These are phyloP conservation scores for Microplitis mediator DNA, from an alignment of 1,140 invertebrate genomes.

Conservation along the genomic window DNA sequence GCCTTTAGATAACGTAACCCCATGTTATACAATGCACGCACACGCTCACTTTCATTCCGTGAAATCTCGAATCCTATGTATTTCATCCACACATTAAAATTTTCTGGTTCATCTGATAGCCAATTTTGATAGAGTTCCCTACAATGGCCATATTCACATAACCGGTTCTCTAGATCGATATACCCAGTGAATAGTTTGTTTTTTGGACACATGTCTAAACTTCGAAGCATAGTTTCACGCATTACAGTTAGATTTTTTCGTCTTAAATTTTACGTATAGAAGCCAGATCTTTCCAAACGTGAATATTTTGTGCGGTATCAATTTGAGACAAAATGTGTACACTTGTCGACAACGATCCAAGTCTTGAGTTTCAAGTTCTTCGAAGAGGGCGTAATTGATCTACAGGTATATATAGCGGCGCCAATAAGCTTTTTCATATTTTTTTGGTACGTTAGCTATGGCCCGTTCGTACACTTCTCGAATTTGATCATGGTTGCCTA, in stretches of 20 bases:
- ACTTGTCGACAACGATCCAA: constrained; percentile 88
- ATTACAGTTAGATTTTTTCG: constrained; percentile 89
- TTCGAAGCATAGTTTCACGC: constrained; percentile 87
- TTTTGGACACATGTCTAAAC: constrained; percentile 94
- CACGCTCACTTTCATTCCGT: constrained; percentile 90
- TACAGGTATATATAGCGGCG: constrained; percentile 98
- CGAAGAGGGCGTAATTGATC: constrained; percentile 99
- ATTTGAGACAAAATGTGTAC: constrained; percentile 79
- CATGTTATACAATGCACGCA: constrained; percentile 92
- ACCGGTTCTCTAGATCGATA: constrained; percentile 96
- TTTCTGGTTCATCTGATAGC: constrained; percentile 93
- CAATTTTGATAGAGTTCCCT: constrained; percentile 96
- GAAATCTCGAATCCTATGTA: constrained; percentile 98
- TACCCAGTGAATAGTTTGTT: constrained; percentile 98
- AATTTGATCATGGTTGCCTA: constrained; percentile 82
- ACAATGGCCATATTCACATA: constrained; percentile 96
- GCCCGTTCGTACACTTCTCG: constrained; percentile 97
- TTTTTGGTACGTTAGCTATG: constrained; percentile 95
- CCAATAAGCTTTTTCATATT: constrained; percentile 92
- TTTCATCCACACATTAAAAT: constrained; percentile 98
- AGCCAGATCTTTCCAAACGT: constrained; percentile 99
- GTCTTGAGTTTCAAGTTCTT: constrained; percentile 93
- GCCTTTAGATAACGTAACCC: constrained; percentile 89
- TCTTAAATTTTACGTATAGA: constrained; percentile 96
- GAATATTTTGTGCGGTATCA: constrained; percentile 96